phyloP scores from a whole-genome alignment of 2,888 invertebrate genomes.

The Ctena decussata region DNA sequence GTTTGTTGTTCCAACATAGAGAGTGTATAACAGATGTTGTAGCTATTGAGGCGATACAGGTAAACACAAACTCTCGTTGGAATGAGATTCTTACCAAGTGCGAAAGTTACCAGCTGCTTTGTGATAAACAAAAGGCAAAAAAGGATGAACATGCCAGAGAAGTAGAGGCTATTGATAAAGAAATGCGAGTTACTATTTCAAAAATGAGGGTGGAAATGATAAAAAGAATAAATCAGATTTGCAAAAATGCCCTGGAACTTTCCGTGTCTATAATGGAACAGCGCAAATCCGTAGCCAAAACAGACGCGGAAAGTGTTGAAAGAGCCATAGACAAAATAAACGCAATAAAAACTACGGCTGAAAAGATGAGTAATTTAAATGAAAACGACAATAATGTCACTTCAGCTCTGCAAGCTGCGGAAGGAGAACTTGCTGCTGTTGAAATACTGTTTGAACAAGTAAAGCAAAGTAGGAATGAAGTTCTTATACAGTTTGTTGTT shows the following conservation, averaged over 20 bases:
- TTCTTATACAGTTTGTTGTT: not conserved
- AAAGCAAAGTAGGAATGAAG: not conserved
- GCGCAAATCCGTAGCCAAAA: not conserved
- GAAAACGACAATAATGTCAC: not conserved
- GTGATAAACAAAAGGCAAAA: not conserved
- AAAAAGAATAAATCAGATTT: not conserved
- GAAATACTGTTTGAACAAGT: not conserved
- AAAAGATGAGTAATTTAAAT: not conserved
- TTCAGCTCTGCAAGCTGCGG: not conserved
- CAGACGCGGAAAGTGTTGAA: not conserved
- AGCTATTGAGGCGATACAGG: not conserved
- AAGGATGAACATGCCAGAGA: not conserved
- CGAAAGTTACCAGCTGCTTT: not conserved
- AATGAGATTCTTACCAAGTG: not conserved
- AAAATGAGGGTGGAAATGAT: not conserved
- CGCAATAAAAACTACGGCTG: not conserved
- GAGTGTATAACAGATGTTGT: not conserved
- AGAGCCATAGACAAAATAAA: not conserved
- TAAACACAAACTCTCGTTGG: not conserved
- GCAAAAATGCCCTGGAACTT: not conserved
- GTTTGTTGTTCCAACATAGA: not conserved
- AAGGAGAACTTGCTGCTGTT: not conserved
- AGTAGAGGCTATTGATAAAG: not conserved
- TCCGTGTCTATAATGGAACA: not conserved
- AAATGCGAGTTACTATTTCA: not conserved